Evolutionary conservation across 1,140 invertebrate genomes (phyloP).

Genomic region (Drosophila auraria): DNA sequence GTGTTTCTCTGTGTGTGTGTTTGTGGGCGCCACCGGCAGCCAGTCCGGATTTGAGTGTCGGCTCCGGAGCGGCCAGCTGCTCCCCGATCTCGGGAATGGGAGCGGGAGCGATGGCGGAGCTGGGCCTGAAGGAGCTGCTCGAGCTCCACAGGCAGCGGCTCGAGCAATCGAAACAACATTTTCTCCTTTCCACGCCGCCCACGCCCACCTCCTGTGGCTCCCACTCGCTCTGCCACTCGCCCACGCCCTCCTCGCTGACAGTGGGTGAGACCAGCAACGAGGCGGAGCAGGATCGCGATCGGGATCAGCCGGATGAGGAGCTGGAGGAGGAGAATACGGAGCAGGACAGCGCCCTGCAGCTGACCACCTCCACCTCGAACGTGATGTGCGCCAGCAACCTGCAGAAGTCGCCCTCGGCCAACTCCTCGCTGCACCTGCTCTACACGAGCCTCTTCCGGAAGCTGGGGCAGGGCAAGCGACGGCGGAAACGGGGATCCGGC

Average conservation of each 20-base stretch:
- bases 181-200: conserved; percentile 82
- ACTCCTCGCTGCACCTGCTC: conserved; percentile 76
- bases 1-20: conserved; percentile 37
- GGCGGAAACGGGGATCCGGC: conserved; percentile 48
- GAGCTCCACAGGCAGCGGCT: conserved; percentile 77
- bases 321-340: conserved; percentile 62
- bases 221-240: conserved; percentile 70
- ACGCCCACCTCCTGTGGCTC: conserved; percentile 76
- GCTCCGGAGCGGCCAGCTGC: conserved; percentile 22
- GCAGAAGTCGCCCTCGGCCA: conserved; percentile 74
- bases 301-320: conserved; percentile 31
- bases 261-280: conserved; percentile 52
- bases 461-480: conserved; percentile 42
- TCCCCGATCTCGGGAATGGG: conserved; percentile 32
- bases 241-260: conserved; percentile 56
- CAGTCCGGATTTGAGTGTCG: conserved; percentile 68
- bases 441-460: conserved; percentile 73
- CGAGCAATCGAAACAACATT: conserved; percentile 84
- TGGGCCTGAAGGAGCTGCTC: conserved; percentile 76
- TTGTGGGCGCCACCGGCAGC: conserved; percentile 52
- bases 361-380: conserved; percentile 64
- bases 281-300: conserved; percentile 27
- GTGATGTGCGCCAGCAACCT: conserved; percentile 40
- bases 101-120: conserved; percentile 38
- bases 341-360: conserved; percentile 67